Base-by-base conservation (phyloP, 2,113 vertebrate species). In the Brachirus orientalis region DNA sequence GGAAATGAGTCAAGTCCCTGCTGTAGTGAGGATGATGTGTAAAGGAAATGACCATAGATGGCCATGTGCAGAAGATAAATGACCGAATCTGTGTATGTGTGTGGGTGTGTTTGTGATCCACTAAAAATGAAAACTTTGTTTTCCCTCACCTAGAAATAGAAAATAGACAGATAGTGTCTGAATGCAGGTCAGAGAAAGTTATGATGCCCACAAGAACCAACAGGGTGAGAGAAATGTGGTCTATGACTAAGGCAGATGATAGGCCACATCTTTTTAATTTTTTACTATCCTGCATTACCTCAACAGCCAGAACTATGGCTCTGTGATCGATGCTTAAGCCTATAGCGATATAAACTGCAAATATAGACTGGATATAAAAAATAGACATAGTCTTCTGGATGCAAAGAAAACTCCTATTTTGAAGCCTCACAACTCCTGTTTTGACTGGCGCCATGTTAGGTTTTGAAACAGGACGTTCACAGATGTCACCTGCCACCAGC, bases 21-120 rank as follows among this genome's bases (percentile, higher is more conserved):
- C 28, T 71, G 37, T 20, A 73, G 76, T 76, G 71, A 81, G 66
- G 69, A 72, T 82, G 77, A 77, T 63, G 74, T 86, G 69, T 51
- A 57, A 53, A 85, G 87, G 88, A 88, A 90, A 87, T 87, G 84
- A 77, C 71, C 71, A 36, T 22, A 53, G 63, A 77, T 86, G 82
- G 82, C 79, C 69, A 69, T 64, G 36, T 65, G 62, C 68, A 62
- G 51, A 70, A 40, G 57, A 81, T 3, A n/a, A 56, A 59, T 69
- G 75, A 81, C 56, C 77, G 76, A 77, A 64, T 40, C 17, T 28
- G 14, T 43, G 43, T 18, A 54, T 52, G 14, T 59, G 48, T 56
- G 36, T 60, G 65, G n/a, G n/a, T n/a, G n/a, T n/a, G n/a, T n/a
- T n/a, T n/a, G n/a, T n/a, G n/a, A n/a, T n/a, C n/a, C n/a, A n/a